Evolutionary conservation across 37 sponge, comb jelly and placozoan species (phyloP).

Genomic region (Geodia barretti): DNA sequence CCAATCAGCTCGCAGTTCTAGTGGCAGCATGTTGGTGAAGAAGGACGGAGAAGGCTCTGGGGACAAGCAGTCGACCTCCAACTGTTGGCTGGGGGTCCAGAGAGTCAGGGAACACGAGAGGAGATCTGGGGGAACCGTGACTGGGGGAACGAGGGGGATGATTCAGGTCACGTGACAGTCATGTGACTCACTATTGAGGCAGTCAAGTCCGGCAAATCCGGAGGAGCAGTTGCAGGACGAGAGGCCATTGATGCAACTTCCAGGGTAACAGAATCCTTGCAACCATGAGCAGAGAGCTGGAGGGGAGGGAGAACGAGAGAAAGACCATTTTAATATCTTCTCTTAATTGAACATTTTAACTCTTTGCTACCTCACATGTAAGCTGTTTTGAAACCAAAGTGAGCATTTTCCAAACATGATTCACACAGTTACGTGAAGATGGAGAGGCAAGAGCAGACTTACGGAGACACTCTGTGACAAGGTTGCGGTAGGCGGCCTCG

Average conservation of each 20-base stretch:
- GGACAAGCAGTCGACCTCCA: background rate
- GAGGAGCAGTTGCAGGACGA: constrained; percentile 61
- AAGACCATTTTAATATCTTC: too few relatives aligned
- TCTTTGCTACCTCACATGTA: too few relatives aligned
- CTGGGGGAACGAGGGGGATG: too few relatives aligned
- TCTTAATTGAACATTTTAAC: too few relatives aligned
- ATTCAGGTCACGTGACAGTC: too few relatives aligned
- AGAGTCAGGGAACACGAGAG: constrained; percentile 15
- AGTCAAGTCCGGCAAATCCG: constrained; percentile 65
- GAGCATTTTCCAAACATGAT: background rate
- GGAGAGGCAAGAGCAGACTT: too few relatives aligned
- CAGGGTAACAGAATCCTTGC: constrained; percentile 68
- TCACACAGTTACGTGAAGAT: background rate
- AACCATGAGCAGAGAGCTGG: constrained; percentile 80
- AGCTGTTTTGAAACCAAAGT: too few relatives aligned
- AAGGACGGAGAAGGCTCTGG: constrained; percentile 6
- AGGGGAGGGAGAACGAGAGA: too few relatives aligned
- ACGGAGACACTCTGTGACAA: constrained; percentile 43
- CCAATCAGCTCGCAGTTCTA: constrained; percentile 35
- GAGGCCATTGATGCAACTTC: constrained; percentile 46
- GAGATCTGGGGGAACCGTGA: constrained; percentile 17
- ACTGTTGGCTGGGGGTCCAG: background rate
- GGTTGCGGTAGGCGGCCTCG: constrained; percentile 56
- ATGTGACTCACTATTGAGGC: constrained; percentile 60
- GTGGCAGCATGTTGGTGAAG: constrained; percentile 62